Conservation (phyloP, 2,888 invertebrate genomes). For the Entomobrya multifasciata region DNA sequence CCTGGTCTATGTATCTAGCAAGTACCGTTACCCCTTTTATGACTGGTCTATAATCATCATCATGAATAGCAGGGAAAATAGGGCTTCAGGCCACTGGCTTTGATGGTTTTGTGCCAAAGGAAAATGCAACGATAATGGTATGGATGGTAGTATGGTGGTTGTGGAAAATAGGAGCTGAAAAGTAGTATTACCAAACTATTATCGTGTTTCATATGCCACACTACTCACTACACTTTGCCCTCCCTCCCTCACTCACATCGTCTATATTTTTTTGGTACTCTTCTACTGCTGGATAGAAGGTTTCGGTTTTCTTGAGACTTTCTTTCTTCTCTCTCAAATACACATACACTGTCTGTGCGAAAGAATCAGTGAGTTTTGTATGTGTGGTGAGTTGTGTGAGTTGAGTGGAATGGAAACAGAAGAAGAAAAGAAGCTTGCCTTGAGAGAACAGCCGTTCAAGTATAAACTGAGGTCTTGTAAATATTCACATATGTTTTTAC, state of each 20-base stretch:
- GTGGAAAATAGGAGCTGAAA: constrained; percentile 15
- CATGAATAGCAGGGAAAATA: constrained; percentile 1
- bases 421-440: no score
- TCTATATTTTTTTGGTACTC: no score
- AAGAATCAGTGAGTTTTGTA: no score
- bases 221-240: no score
- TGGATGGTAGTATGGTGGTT: no score
- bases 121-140: no score
- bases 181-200: constrained; percentile 5
- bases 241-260: background rate
- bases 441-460: constrained; percentile 2
- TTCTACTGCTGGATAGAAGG: no score
- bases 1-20: background rate
- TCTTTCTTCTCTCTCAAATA: background rate
- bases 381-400: no score
- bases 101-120: no score
- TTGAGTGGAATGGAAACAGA: background rate
- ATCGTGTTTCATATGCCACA: constrained; percentile 4
- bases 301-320: background rate
- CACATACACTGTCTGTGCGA: no score
- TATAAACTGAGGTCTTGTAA: constrained; percentile 35
- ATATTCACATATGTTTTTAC: constrained; percentile 41
- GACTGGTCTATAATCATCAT: no score
- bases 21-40: background rate
- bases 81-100: constrained; percentile 11